These are phyloP conservation scores for Harpalus rufipes DNA, from an alignment of 2,888 invertebrate species.

Conservation along the genomic window DNA sequence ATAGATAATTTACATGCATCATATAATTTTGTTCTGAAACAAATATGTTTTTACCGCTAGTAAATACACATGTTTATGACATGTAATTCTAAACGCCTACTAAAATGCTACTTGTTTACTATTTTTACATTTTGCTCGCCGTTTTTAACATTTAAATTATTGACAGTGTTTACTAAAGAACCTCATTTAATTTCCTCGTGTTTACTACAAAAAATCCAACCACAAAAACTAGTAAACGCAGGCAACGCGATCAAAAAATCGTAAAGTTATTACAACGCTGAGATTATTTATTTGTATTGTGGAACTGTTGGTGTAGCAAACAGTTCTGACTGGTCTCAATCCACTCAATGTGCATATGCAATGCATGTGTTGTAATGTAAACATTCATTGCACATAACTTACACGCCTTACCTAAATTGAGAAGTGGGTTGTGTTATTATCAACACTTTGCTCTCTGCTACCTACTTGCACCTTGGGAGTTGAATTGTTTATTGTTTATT, in stretches of 20 bases:
- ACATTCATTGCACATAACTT: conserved; percentile 15
- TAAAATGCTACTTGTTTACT: too few relatives aligned
- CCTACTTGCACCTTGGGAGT: conserved; percentile 1
- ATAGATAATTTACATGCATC: too few relatives aligned
- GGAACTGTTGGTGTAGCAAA: conserved; percentile 7
- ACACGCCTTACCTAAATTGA: conserved; percentile 37
- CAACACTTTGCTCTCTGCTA: conserved; percentile 9
- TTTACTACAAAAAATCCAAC: background rate
- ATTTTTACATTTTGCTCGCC: too few relatives aligned
- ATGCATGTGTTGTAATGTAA: conserved; percentile 40
- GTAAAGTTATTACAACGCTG: conserved; percentile 26
- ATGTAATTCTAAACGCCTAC: too few relatives aligned
- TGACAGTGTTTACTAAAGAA: background rate
- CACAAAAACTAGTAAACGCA: conserved; percentile 19
- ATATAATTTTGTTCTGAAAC: too few relatives aligned
- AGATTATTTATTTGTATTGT: conserved; percentile 31
- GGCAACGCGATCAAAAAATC: conserved; percentile 23
- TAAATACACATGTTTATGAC: too few relatives aligned
- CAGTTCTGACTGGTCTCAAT: conserved; percentile 23
- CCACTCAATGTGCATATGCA: conserved; percentile 41
- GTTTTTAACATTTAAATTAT: background rate
- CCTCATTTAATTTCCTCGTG: background rate
- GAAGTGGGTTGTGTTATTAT: background rate
- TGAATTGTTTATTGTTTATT: conserved; percentile 9
- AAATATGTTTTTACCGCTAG: too few relatives aligned